phyloP scores from a whole-genome alignment of 1,140 invertebrate species.

The Danaus melanippus region DNA sequence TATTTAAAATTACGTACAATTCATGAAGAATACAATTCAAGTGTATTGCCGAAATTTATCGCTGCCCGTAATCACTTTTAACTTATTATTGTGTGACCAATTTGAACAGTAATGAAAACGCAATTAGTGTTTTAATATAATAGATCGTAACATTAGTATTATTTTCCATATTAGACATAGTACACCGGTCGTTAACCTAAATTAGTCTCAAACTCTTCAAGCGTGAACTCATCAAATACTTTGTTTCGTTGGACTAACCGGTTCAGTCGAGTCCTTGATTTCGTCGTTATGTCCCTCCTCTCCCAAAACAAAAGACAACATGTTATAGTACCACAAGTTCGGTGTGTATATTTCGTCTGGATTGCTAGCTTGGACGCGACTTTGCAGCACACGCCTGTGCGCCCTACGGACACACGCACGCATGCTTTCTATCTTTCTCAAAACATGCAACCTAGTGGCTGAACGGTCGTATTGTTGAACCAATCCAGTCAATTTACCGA shows the following conservation, averaged over 20 bases:
- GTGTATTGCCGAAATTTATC: too few species aligned
- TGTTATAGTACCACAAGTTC: constrained; percentile 52
- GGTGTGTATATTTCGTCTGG: constrained; percentile 41
- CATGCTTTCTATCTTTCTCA: constrained; percentile 57
- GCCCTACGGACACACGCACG: constrained; percentile 51
- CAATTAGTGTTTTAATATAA: too few species aligned
- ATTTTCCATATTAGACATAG: too few species aligned
- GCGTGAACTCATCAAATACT: too few species aligned
- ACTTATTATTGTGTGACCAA: too few species aligned
- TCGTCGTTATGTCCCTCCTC: constrained; percentile 21
- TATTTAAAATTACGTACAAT: too few species aligned
- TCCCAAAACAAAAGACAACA: constrained; percentile 44
- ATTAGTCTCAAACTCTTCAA: too few species aligned
- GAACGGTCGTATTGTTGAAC: constrained; percentile 43
- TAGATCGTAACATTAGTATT: too few species aligned
- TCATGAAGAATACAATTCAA: too few species aligned
- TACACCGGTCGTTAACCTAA: too few species aligned
- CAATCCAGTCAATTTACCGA: constrained; percentile 43
- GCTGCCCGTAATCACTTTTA: too few species aligned
- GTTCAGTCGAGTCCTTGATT: constrained; percentile 21
- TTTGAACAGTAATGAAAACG: too few species aligned
- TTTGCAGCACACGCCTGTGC: constrained; percentile 40
- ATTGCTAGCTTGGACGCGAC: constrained; percentile 26
- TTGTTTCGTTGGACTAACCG: constrained; percentile 6
- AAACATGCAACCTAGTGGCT: constrained; percentile 50